These are phyloP conservation scores for Lasioglossum calceatum DNA, from an alignment of 2,888 invertebrate genomes.

Conservation along the genomic window DNA sequence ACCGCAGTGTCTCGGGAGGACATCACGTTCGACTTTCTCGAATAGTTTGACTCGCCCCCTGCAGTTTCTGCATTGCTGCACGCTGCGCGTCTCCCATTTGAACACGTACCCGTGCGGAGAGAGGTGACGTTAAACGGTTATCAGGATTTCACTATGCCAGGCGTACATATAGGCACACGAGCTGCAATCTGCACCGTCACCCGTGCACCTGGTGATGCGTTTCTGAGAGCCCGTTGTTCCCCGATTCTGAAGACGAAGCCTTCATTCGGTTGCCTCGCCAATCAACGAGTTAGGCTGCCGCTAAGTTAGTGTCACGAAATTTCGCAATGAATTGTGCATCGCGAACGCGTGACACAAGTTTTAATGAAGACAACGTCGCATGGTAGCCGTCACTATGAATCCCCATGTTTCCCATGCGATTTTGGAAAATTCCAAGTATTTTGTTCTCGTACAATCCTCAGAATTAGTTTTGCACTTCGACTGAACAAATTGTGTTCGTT, in stretches of 20 bases:
- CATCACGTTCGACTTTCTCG: constrained; percentile 39
- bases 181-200: constrained; percentile 38
- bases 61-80: background rate
- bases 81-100: constrained; percentile 16
- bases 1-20: constrained; percentile 3
- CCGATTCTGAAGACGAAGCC: background rate
- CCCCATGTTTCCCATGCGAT: background rate
- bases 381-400: background rate
- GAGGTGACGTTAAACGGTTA: constrained; percentile 45
- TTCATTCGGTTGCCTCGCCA: background rate
- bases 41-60: constrained; percentile 38
- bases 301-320: background rate
- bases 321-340: background rate
- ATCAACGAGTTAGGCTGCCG: background rate
- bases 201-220: constrained; percentile 28
- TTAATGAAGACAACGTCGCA: background rate
- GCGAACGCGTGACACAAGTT: background rate
- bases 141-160: constrained; percentile 43
- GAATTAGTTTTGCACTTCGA: background rate
- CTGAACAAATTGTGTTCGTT: background rate
- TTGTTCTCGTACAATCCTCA: too few species aligned
- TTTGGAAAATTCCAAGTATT: background rate
- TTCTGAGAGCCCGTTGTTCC: background rate
- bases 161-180: constrained; percentile 23
- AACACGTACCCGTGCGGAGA: constrained; percentile 36